A percentile compares a stretch with the other conserved stretches of the same genome.
phyloP scores from a whole-genome alignment of 1,140 invertebrate genomes.

The Penaeus indicus region DNA sequence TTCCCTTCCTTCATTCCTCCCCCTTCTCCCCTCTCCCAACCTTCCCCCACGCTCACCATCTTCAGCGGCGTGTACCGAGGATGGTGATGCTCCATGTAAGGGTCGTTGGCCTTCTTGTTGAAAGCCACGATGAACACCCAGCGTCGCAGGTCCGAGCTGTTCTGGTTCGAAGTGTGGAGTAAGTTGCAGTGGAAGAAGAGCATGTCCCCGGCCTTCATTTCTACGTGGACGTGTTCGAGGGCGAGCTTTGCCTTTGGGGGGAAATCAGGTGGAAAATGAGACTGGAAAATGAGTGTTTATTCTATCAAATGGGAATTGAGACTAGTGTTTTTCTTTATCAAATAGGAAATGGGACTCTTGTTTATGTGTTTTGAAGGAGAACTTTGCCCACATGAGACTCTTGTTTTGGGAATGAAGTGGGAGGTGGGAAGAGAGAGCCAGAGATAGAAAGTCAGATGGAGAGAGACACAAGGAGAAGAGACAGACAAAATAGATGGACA shows the following conservation, averaged over 20 bases:
- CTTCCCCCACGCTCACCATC: conserved; percentile 21
- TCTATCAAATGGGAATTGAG: background rate
- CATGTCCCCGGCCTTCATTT: conserved; percentile 58
- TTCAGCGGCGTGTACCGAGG: conserved; percentile 54
- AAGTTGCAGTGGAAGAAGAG: conserved; percentile 64
- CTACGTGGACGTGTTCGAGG: conserved; percentile 17
- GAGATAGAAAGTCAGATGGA: too few relatives aligned
- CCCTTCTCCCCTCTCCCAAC: background rate
- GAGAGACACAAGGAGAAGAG: too few relatives aligned
- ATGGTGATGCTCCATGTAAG: conserved; percentile 55
- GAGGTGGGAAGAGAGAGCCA: too few relatives aligned
- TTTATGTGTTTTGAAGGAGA: too few relatives aligned
- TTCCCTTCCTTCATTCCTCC: conserved; percentile 1
- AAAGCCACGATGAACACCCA: conserved; percentile 52
- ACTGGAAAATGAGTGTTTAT: background rate
- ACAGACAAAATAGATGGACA: too few relatives aligned
- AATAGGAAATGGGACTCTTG: too few relatives aligned
- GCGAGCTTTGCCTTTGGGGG: background rate
- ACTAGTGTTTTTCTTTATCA: background rate
- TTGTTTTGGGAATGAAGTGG: too few relatives aligned
- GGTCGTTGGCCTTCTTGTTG: conserved; percentile 54
- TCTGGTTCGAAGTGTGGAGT: conserved; percentile 44
- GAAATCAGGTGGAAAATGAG: background rate
- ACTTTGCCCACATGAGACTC: too few relatives aligned
- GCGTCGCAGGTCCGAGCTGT: conserved; percentile 40